Evolutionary conservation across 2,113 vertebrate genomes (phyloP).

Genomic region (Thalassarche chlororhynchos): DNA sequence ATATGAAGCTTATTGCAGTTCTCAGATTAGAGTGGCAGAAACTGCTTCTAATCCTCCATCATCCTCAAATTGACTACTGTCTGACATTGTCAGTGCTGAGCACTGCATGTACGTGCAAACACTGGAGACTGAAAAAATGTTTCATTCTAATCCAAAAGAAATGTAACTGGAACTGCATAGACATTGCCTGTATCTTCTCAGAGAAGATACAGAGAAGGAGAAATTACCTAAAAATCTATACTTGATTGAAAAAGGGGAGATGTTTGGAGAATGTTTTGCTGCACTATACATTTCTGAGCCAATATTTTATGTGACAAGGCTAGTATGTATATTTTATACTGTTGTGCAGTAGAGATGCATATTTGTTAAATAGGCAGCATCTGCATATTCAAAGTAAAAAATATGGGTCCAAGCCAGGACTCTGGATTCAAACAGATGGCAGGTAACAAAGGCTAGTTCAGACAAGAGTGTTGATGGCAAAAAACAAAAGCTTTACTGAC

Average conservation of each 20-base stretch:
- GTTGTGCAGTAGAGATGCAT: neutral
- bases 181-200: neutral
- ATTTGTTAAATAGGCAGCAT: neutral
- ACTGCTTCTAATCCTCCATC: conserved; percentile 43
- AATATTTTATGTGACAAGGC: neutral
- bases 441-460: conserved; percentile 3
- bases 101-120: neutral
- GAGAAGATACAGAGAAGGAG: neutral
- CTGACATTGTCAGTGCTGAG: conserved; percentile 15
- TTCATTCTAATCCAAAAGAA: conserved; percentile 11
- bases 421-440: conserved; percentile 3
- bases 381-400: neutral
- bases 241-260: neutral
- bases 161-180: neutral
- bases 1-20: neutral
- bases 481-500: neutral
- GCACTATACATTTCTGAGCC: neutral
- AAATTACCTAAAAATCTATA: neutral
- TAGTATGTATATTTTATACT: neutral
- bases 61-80: conserved; percentile 19
- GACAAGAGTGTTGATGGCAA: neutral
- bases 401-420: neutral
- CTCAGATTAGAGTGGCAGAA: conserved; percentile 12
- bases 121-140: neutral
- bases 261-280: neutral